phyloP scores from a whole-genome alignment of 2,888 invertebrate genomes.

The Piscicola geometra region DNA sequence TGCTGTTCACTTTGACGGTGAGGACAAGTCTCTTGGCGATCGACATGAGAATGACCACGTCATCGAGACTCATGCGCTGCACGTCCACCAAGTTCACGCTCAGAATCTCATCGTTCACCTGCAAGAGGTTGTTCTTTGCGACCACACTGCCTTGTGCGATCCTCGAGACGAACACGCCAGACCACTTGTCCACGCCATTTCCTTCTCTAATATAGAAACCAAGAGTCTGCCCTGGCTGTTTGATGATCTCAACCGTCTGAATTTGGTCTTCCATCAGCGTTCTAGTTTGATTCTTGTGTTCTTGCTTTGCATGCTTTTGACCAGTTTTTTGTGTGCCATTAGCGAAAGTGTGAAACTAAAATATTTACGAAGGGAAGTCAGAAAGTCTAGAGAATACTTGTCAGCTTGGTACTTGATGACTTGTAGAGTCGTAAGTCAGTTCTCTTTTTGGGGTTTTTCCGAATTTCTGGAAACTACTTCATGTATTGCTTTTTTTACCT shows the following conservation, averaged over 20 bases:
- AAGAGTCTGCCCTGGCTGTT: constrained; percentile 93
- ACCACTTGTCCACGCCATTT: constrained; percentile 89
- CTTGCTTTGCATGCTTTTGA: background rate
- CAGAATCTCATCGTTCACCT: constrained; percentile 95
- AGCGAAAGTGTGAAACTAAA: no score
- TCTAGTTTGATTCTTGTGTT: background rate
- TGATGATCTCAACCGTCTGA: constrained; percentile 84
- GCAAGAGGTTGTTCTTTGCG: constrained; percentile 91
- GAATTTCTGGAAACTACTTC: no score
- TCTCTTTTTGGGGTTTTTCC: no score
- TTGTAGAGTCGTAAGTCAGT: no score
- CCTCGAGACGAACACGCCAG: constrained; percentile 95
- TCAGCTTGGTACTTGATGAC: no score
- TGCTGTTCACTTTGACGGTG: constrained; percentile 65
- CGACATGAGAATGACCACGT: constrained; percentile 98
- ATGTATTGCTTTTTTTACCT: no score
- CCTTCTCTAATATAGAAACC: constrained; percentile 97
- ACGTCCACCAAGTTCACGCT: constrained; percentile 97
- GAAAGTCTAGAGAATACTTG: no score
- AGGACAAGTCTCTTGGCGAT: constrained; percentile 91
- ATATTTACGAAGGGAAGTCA: no score
- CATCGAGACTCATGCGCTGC: constrained; percentile 93
- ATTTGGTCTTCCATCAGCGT: constrained; percentile 41
- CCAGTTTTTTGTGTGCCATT: background rate
- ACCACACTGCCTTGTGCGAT: constrained; percentile 93